These are phyloP conservation scores for Steatornis caripensis DNA, from an alignment of 2,113 vertebrate genomes.

Conservation along the genomic window DNA sequence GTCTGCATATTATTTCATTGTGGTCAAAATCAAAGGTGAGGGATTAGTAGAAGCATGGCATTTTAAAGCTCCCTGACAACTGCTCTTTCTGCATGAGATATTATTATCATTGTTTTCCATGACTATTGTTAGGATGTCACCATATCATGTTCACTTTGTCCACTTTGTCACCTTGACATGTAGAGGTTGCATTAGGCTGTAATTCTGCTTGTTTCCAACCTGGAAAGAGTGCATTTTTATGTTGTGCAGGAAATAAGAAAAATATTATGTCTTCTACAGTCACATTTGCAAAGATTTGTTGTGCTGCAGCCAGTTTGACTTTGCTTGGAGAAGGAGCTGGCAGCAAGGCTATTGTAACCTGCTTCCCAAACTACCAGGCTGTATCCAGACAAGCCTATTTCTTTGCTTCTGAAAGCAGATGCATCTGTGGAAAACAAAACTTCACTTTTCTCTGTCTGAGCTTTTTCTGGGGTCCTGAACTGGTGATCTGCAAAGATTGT, in stretches of 20 bases:
- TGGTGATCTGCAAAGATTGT: background rate
- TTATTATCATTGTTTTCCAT: constrained; percentile 8
- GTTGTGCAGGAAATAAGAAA: background rate
- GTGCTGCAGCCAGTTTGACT: background rate
- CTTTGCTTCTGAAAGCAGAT: background rate
- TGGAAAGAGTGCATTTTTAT: background rate
- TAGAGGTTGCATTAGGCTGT: background rate
- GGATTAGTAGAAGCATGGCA: background rate
- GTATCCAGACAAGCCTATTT: background rate
- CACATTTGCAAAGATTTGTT: background rate
- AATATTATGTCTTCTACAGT: background rate
- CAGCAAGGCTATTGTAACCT: background rate
- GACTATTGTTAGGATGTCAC: background rate
- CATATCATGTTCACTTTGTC: background rate
- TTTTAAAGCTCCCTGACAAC: constrained; percentile 21
- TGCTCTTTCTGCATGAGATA: background rate
- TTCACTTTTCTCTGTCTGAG: background rate
- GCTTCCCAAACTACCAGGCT: background rate
- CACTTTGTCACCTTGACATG: background rate
- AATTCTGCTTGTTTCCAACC: background rate
- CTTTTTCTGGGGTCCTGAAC: background rate
- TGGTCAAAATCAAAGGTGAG: constrained; percentile 3
- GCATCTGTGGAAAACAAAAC: background rate
- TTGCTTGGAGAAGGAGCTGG: background rate
- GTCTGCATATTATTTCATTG: background rate